Base-by-base conservation (phyloP, 2,797 vertebrate genomes). In the Dendrocincla fuliginosa region DNA sequence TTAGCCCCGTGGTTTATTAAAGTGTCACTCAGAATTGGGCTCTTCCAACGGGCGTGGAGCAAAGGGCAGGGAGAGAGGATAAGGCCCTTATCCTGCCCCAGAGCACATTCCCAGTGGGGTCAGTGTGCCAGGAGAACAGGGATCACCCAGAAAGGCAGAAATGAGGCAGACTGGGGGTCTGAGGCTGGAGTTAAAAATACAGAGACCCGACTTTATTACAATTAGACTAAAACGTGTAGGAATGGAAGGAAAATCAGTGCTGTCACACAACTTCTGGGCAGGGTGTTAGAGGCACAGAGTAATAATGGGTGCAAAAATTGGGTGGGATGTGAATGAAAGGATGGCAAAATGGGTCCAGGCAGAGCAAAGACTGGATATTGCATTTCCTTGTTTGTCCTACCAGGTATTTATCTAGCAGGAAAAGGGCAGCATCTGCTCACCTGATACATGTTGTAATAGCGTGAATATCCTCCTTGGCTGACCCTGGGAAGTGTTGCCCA, bases 1-100 rank as follows among this genome's bases (percentile, higher is more conserved):
- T 97, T 97, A 97, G 96, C 96, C 97, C 97, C 33, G 22, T 69
- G 97, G 96, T 94, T 97, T 95, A 96, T 98, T 94, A 95, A 95
- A 82, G 69, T 81, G 96, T 94, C 96, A 91, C 94, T 97, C 92
- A 92, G 83, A 20, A 52, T 14, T 16, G 71, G 13, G 76, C 61
- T 20, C 2, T 13, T 61, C 11, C 20, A 8, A 35, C 14, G 32
- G 3, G 81, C 35, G 17, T 1, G 9, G 79, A 68, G 96, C 91
- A 30, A 19, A 63, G 91, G 96, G 69, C 37, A 14, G 11, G 84
- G 63, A 13, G 61, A 12, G 7, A 18, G 89, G 92, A 5, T 42
- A 35, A 35, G 8, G 74, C 13, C 67, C 52, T 25, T 0, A 0
- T 16, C 79, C 92, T 84, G 89, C 46, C 86, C 65, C 10, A 2